Conservation (phyloP, 30 jellyfish, hydroid and myxozoan species). For the Aurelia aurita complex sp. Pacific region DNA sequence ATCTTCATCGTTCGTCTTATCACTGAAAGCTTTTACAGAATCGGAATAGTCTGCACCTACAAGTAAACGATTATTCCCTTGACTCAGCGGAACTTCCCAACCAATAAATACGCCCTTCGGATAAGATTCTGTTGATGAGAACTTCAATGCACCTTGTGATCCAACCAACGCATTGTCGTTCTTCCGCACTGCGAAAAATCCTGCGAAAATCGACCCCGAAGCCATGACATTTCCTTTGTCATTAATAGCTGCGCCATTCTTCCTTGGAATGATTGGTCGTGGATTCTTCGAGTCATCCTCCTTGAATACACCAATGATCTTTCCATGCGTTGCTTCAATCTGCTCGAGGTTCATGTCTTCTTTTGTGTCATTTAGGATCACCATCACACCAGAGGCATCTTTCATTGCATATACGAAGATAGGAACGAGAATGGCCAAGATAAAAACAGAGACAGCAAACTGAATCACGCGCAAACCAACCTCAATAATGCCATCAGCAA, state of each 20-base stretch:
- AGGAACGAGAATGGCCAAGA: conserved; percentile 34
- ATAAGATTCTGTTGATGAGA: conserved; percentile 15
- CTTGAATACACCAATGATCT: conserved; percentile 32
- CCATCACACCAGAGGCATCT: conserved; percentile 36
- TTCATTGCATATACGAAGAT: conserved; percentile 17
- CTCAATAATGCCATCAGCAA: conserved; percentile 13
- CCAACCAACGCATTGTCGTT: conserved; percentile 14
- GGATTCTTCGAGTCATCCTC: conserved; percentile 4
- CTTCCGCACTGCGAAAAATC: conserved; percentile 12
- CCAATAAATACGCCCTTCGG: conserved; percentile 38
- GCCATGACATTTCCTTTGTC: conserved; percentile 4
- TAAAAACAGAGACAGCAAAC: neutral
- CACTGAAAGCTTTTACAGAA: conserved; percentile 9
- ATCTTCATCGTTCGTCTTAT: conserved; percentile 13
- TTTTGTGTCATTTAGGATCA: conserved; percentile 16
- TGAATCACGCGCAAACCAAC: conserved; percentile 9
- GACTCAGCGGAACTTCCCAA: conserved; percentile 18
- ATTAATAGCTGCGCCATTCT: conserved; percentile 1
- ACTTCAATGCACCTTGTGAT: conserved; percentile 30
- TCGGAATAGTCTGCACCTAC: conserved; percentile 22
- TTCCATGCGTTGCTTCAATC: conserved; percentile 16
- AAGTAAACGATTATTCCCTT: conserved; percentile 5
- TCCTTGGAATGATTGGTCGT: conserved; percentile 31
- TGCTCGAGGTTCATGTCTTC: conserved; percentile 36
- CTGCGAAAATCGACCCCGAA: conserved; percentile 27